Base-by-base conservation (phyloP, 1,140 invertebrate species). In the Pseudoatta argentina region DNA sequence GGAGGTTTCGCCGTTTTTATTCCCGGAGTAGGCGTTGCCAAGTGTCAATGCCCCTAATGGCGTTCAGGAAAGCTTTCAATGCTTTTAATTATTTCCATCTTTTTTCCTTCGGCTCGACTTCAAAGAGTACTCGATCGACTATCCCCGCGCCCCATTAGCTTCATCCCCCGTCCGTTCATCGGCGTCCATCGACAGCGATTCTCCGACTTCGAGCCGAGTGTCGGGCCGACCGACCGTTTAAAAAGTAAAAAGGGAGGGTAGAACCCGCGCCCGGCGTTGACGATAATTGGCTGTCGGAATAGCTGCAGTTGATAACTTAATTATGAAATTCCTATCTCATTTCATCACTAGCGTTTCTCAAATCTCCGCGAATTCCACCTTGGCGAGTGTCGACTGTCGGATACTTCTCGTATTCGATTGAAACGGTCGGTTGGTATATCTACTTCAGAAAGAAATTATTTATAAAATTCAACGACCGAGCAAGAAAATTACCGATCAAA, bases 21-120 rank as follows among this genome's bases (percentile, higher is more conserved):
- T 55, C 77, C 55, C 76, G 55, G 44, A 66, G 85, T 55, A 71
- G 73, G 21, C 53, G 79, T 86, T 91, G 87, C 88, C 82, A 91
- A 91, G 91, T 89, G 90, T 91, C 91, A 90, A 92, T 91, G 81
- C 82, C 89, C 87, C 92, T 93, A 92, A 93, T 93, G 91, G 91
- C 79, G 88, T 92, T 94, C 88, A 86, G 87, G 53, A 91, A 94
- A 91, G 79, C 88, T 94, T 93, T 93, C 90, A 92, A 91, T 92
- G 90, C 91, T 94, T 94, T 93, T 94, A 94, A 94, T 95, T 94
- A 94, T 95, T 92, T 94, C 91, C 92, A 92, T 91, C 91, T 91
- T 91, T 92, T 86, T 86, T 87, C 81, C 86, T 90, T 91, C 89
- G 86, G 76, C 78, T 86, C 82, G 76, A 93, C 92, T 93, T 94